Conservation (phyloP, 2,888 invertebrate species). For the Nomada fucata region DNA sequence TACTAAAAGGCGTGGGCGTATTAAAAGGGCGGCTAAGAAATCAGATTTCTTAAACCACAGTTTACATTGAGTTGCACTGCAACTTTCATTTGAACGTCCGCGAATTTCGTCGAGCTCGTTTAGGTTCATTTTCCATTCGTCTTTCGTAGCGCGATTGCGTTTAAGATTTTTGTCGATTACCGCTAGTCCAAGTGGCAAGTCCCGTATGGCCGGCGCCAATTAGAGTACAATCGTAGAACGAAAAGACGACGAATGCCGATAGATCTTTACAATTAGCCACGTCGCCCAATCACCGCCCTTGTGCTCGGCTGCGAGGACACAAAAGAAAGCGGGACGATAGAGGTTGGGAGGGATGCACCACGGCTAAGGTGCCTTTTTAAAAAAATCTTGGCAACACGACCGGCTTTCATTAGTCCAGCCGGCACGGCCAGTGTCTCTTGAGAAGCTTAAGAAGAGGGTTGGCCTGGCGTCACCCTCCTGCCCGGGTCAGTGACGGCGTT, state of each 20-base stretch:
- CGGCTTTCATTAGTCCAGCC: conserved; percentile 76
- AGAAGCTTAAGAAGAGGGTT: conserved; percentile 60
- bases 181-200: neutral
- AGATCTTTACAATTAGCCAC: conserved; percentile 73
- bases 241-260: conserved; percentile 58
- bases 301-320: conserved; percentile 68
- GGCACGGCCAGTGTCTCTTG: conserved; percentile 62
- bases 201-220: conserved; percentile 39
- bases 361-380: conserved; percentile 66
- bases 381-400: conserved; percentile 76
- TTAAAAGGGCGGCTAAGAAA: too few species aligned
- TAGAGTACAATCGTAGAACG: conserved; percentile 63
- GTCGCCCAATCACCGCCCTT: conserved; percentile 78
- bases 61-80: too few species aligned
- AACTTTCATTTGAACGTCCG: neutral
- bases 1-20: neutral
- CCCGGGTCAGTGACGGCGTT: conserved; percentile 51
- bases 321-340: conserved; percentile 69
- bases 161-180: conserved; percentile 13
- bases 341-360: conserved; percentile 49
- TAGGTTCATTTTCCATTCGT: neutral
- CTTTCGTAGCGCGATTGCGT: neutral
- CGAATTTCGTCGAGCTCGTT: neutral
- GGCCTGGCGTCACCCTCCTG: conserved; percentile 45
- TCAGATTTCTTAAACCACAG: too few species aligned